Percentiles rank a stretch among this genome's conserved stretches.
Conservation (phyloP, 35 echinoderm and acorn worm genomes). For the Eucidaris tribuloides region DNA sequence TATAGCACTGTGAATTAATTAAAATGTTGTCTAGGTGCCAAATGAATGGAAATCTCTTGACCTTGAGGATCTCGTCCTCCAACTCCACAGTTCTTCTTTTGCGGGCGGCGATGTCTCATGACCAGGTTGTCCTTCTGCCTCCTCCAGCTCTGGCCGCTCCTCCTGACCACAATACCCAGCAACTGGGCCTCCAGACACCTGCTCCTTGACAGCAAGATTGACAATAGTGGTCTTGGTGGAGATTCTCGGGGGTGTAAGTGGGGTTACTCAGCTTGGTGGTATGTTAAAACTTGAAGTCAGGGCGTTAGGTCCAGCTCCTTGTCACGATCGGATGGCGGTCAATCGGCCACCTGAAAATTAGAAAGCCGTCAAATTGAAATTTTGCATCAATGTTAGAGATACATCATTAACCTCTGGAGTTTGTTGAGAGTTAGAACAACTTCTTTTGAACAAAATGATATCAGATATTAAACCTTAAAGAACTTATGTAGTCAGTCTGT, state of each 20-base stretch:
- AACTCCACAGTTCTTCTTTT: constrained; percentile 98
- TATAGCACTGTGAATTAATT: too few relatives aligned
- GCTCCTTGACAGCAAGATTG: constrained; percentile 98
- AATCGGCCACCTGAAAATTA: constrained; percentile 64
- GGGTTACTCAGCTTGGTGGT: constrained; percentile 98
- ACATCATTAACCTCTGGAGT: too few relatives aligned
- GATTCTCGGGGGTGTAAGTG: constrained; percentile 98
- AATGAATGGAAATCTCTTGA: too few relatives aligned
- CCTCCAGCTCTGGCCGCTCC: constrained; percentile 81
- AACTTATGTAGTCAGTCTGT: too few relatives aligned
- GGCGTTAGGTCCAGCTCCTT: constrained; percentile 90
- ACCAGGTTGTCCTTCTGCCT: constrained; percentile 97
- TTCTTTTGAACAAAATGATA: too few relatives aligned
- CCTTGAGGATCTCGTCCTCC: constrained; percentile 94
- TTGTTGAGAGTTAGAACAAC: too few relatives aligned
- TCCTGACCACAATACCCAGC: constrained; percentile 95
- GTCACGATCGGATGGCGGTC: constrained; percentile 82
- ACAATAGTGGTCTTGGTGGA: constrained; percentile 98
- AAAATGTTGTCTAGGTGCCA: too few relatives aligned
- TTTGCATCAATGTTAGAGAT: too few relatives aligned
- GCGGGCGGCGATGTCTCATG: constrained; percentile 98
- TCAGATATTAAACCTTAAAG: too few relatives aligned
- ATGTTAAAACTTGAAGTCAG: constrained; percentile 90
- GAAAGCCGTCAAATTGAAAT: background rate
- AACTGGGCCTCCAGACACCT: constrained; percentile 97